These are phyloP conservation scores for Parambassis ranga DNA, from an alignment of 2,797 vertebrate genomes.

Conservation along the genomic window DNA sequence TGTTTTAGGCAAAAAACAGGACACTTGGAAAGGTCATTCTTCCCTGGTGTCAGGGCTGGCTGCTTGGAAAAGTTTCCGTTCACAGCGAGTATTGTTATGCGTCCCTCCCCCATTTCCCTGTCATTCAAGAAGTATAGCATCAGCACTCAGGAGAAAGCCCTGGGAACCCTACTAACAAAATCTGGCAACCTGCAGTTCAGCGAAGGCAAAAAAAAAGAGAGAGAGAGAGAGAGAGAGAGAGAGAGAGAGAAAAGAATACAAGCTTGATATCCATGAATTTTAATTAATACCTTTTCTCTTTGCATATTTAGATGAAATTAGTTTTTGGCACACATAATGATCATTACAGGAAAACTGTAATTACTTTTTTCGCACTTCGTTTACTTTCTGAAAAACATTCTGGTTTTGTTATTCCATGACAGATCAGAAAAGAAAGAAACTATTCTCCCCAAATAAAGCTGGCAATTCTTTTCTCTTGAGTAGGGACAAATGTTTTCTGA, in stretches of 20 bases:
- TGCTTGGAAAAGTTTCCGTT: slow-evolving; percentile 66
- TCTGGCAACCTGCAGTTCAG: slow-evolving; percentile 15
- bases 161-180: slow-evolving; percentile 47
- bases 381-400: slow-evolving; percentile 22
- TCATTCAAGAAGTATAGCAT: slow-evolving; percentile 43
- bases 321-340: slow-evolving; percentile 21
- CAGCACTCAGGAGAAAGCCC: slow-evolving; percentile 24
- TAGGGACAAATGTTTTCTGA: slow-evolving; percentile 31
- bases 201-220: too few relatives aligned
- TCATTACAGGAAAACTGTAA: slow-evolving; percentile 38
- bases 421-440: slow-evolving; percentile 26
- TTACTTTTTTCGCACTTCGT: slow-evolving; percentile 40
- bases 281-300: slow-evolving; percentile 53
- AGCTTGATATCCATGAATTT: slow-evolving; percentile 23
- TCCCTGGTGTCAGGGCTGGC: slow-evolving; percentile 63
- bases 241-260: slow-evolving; percentile 8
- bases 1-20: slow-evolving; percentile 72
- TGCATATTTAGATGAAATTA: slow-evolving; percentile 42
- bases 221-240: slow-evolving; percentile 6
- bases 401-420: slow-evolving; percentile 35
- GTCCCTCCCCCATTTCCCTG: slow-evolving; percentile 42
- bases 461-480: slow-evolving; percentile 30
- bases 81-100: slow-evolving; percentile 61
- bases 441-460: slow-evolving; percentile 38
- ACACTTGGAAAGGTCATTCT: slow-evolving; percentile 79